Evolutionary conservation across 2,888 invertebrate genomes (phyloP).

Genomic region (Carpatolechia fugitivella): DNA sequence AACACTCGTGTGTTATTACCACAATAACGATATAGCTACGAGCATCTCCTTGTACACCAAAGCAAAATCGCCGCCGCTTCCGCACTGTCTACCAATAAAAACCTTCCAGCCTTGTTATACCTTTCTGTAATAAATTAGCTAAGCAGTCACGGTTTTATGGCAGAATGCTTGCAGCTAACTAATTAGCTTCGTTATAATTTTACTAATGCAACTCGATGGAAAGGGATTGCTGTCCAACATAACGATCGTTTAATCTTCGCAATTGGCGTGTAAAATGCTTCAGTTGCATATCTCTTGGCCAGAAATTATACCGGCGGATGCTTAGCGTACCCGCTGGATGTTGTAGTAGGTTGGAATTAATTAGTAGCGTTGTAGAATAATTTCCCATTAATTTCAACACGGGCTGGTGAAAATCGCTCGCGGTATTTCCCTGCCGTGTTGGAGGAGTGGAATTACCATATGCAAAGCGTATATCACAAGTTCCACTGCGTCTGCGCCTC

Average conservation of each 20-base stretch:
- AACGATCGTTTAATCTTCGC: constrained; percentile 53
- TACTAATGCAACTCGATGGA: neutral
- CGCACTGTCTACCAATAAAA: constrained; percentile 1
- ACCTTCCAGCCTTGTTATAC: neutral
- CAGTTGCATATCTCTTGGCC: constrained; percentile 42
- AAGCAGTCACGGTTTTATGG: neutral
- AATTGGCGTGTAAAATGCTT: constrained; percentile 61
- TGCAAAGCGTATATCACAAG: constrained; percentile 36
- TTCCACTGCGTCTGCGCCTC: constrained; percentile 12
- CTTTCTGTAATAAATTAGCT: neutral
- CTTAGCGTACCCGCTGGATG: constrained; percentile 1
- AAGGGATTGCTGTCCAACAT: constrained; percentile 36
- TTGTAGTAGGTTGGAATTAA: constrained; percentile 30
- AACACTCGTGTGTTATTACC: constrained; percentile 9
- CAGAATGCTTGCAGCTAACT: neutral
- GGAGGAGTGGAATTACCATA: constrained; percentile 49
- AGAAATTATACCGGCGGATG: constrained; percentile 56
- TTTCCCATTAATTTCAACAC: constrained; percentile 44
- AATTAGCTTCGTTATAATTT: neutral
- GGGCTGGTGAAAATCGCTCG: constrained; percentile 35
- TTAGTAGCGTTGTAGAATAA: constrained; percentile 38
- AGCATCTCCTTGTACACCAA: constrained; percentile 4
- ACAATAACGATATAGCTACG: constrained; percentile 1
- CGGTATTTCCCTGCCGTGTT: constrained; percentile 55
- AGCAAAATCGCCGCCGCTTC: constrained; percentile 3